Base-by-base conservation (phyloP, 2,797 vertebrate species). In the Hephaestus fuliginosus region DNA sequence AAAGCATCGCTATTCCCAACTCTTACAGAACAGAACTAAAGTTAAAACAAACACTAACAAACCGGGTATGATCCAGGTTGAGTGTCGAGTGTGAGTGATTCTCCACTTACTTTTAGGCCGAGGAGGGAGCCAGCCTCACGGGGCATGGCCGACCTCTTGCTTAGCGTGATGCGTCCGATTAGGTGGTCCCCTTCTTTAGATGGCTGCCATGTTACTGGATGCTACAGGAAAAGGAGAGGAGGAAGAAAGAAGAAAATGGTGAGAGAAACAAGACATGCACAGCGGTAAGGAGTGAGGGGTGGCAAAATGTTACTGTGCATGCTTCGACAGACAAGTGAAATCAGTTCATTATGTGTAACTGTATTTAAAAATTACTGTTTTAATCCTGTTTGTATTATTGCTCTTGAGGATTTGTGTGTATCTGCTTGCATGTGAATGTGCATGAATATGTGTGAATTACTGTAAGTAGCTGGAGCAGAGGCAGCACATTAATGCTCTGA, bases 151-250 rank as follows among this genome's bases (percentile, higher is more conserved):
- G 98, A 97, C 94, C 97, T 96, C 94, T 99, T 99, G 92, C 99
- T 99, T 78, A 99, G 94, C 80, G 98, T 97, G 93, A 99, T 99
- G 87, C 97, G 97, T 80, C 98, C 98, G 58, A 99, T 99, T 90
- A 99, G 94, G 91, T 98, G 96, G 93, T 99, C 98, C 3, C 98
- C 98, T 85, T 99, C 98, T 95, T 99, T 99, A 86, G 98, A 99
- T 55, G 97, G 98, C 78, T 99, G 98, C 98, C 98, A 99, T 79
- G 98, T 97, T 68, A 99, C 97, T 10, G 98, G 98, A 95, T 99
- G 97, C 98, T 99, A 87, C n/a, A 65, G 28, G 33, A 36, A 44
- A 4, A 57, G 18, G n/a, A 36, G 9, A 8, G 4, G 15, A 10
- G 20, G 1, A 30, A 1, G 33, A 30, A 53, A 33, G 33, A 52